Evolutionary conservation across 64 coral and sea anemone species (phyloP).

Genomic region (Platygyra sinensis): DNA sequence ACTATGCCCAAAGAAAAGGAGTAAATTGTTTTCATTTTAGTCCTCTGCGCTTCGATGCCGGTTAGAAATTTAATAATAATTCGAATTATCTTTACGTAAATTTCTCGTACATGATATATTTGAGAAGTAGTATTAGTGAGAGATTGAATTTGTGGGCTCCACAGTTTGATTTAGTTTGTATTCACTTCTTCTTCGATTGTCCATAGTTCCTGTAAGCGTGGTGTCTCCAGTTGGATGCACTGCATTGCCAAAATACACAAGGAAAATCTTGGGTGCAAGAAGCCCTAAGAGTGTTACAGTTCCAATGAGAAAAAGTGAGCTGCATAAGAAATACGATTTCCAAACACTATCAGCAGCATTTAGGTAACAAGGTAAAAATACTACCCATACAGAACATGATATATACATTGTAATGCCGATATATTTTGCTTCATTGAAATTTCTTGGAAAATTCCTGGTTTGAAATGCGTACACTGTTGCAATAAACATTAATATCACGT

Average conservation of each 20-base stretch:
- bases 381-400: constrained; percentile 91
- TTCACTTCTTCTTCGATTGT: background rate
- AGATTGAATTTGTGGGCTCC: background rate
- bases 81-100: too few species aligned
- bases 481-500: constrained; percentile 74
- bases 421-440: constrained; percentile 99
- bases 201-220: background rate
- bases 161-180: background rate
- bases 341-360: constrained; percentile 71
- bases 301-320: constrained; percentile 73
- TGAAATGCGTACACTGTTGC: constrained; percentile 88
- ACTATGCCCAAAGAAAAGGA: too few species aligned
- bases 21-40: too few species aligned
- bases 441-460: constrained; percentile 91
- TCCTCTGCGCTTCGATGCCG: too few species aligned
- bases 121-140: too few species aligned
- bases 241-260: constrained; percentile 60
- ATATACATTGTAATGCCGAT: constrained; percentile 97
- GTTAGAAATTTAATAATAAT: too few species aligned
- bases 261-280: constrained; percentile 67
- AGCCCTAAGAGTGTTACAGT: constrained; percentile 85
- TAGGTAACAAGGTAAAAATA: constrained; percentile 90
- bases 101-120: too few species aligned
- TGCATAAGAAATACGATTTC: constrained; percentile 53
- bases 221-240: constrained; percentile 41